Conservation (phyloP, 2,888 invertebrate species). For the Xanthostigma xanthostigma region DNA sequence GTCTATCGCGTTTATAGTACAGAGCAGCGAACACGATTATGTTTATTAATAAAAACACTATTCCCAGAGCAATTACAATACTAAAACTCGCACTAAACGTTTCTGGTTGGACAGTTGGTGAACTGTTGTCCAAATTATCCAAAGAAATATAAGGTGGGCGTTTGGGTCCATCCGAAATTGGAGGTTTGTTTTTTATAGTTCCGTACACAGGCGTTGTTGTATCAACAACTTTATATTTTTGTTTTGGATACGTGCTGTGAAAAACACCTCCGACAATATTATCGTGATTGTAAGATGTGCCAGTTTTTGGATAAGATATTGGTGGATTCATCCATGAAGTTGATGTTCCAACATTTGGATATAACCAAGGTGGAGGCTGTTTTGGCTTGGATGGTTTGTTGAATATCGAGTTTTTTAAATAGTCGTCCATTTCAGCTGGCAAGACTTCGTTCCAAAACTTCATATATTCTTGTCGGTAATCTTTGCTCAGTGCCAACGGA, state of each 20-base stretch:
- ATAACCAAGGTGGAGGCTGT: too few species aligned
- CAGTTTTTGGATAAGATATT: background rate
- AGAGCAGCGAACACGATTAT: constrained; percentile 50
- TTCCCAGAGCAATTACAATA: constrained; percentile 45
- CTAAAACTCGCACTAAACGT: constrained; percentile 36
- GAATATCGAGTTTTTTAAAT: too few species aligned
- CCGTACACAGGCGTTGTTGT: constrained; percentile 17
- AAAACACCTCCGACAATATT: too few species aligned
- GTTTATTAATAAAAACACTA: constrained; percentile 58
- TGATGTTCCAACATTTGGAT: background rate
- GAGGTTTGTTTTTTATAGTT: constrained; percentile 4
- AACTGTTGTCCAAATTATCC: constrained; percentile 4
- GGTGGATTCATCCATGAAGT: constrained; percentile 9
- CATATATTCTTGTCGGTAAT: constrained; percentile 64
- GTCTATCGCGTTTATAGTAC: constrained; percentile 48
- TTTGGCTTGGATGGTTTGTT: too few species aligned
- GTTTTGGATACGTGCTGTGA: too few species aligned
- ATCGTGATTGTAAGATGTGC: too few species aligned
- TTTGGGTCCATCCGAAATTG: background rate
- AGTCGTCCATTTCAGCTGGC: constrained; percentile 4
- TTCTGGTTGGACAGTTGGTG: constrained; percentile 8
- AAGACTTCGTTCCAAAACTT: constrained; percentile 51
- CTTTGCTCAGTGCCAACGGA: constrained; percentile 55
- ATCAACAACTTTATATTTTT: too few species aligned
- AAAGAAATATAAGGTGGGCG: constrained; percentile 2